Percentiles rank a stretch among this genome's conserved stretches.
These are phyloP conservation scores for Cataglyphis livida DNA, from an alignment of 2,888 invertebrate species.

Conservation along the genomic window DNA sequence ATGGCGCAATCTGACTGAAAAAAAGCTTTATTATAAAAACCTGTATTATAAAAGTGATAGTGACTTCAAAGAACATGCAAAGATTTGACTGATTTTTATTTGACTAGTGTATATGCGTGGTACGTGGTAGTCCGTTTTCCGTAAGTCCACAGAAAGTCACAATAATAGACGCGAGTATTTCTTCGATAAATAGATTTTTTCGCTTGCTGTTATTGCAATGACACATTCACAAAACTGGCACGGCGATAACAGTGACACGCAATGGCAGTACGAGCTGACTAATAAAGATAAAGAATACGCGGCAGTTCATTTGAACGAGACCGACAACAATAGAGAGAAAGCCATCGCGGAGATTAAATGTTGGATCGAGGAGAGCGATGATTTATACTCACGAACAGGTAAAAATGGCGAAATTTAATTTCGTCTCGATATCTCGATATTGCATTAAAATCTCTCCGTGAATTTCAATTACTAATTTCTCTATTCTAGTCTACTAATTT, in stretches of 20 bases:
- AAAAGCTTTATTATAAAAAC: neutral
- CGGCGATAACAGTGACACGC: neutral
- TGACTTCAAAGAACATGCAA: neutral
- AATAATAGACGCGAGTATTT: neutral
- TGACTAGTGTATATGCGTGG: neutral
- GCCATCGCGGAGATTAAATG: conserved; percentile 83
- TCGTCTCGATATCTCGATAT: no score
- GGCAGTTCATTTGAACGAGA: conserved; percentile 82
- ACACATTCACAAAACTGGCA: neutral
- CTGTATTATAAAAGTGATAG: neutral
- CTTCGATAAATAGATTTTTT: neutral
- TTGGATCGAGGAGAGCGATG: conserved; percentile 84
- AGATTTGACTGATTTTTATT: neutral
- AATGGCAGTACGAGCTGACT: conserved; percentile 22
- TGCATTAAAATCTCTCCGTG: neutral
- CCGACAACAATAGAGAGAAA: conserved; percentile 78
- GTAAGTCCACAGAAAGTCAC: neutral
- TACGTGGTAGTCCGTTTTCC: neutral
- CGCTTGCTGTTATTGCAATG: neutral
- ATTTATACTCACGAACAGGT: conserved; percentile 84
- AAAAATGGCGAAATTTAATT: neutral
- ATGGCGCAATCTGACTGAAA: neutral
- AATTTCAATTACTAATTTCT: neutral
- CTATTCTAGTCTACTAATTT: neutral
- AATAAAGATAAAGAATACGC: conserved; percentile 79